Conservation (phyloP, 1,140 invertebrate species). For the Archivesica marissinica region DNA sequence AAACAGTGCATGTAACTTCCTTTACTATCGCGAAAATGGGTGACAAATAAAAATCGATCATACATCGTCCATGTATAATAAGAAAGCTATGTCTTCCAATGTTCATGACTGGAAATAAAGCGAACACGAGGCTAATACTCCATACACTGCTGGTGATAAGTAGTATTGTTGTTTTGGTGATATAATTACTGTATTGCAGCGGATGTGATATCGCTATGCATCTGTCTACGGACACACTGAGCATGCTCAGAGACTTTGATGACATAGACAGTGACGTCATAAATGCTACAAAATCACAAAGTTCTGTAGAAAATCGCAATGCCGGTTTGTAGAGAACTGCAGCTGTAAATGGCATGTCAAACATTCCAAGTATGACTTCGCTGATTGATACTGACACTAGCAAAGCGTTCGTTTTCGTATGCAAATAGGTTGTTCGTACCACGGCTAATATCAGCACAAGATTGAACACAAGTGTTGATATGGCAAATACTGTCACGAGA, state of each 20-base stretch:
- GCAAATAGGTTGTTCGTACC: slow-evolving; percentile 8
- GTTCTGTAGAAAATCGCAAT: neutral
- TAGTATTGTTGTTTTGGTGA: slow-evolving; percentile 30
- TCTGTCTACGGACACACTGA: slow-evolving; percentile 42
- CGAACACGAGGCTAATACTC: slow-evolving; percentile 29
- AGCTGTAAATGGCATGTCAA: slow-evolving; percentile 45
- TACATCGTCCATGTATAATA: slow-evolving; percentile 16
- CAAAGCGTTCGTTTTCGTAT: slow-evolving; percentile 46
- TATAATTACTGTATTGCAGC: slow-evolving; percentile 34
- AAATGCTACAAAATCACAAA: slow-evolving; percentile 35
- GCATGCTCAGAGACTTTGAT: slow-evolving; percentile 38
- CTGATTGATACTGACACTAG: slow-evolving; percentile 30
- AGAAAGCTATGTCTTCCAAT: slow-evolving; percentile 23
- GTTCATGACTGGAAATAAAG: slow-evolving; percentile 10
- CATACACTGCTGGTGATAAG: neutral
- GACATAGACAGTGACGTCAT: slow-evolving; percentile 38
- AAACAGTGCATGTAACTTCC: slow-evolving; percentile 19
- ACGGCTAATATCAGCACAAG: slow-evolving; percentile 23
- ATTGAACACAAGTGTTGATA: slow-evolving; percentile 8
- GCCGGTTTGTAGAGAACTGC: neutral
- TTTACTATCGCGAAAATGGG: slow-evolving; percentile 26
- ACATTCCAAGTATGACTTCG: slow-evolving; percentile 8
- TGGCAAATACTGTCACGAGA: neutral
- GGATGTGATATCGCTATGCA: slow-evolving; percentile 46
- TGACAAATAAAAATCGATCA: slow-evolving; percentile 21